Conservation (phyloP, 2,888 invertebrate genomes). For the Germaria angustata region DNA sequence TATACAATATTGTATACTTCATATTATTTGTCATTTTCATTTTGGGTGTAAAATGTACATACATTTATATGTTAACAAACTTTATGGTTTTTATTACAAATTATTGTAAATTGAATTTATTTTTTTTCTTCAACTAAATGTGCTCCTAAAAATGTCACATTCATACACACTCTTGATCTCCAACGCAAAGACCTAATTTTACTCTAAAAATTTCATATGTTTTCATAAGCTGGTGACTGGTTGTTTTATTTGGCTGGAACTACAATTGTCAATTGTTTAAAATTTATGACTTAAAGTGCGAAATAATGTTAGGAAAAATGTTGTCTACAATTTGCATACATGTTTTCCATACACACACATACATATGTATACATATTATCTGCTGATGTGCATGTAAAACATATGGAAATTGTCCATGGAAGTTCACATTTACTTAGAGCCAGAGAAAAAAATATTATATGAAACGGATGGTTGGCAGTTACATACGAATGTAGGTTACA, state of each 20-base stretch:
- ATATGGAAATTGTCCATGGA: slow-evolving; percentile 31
- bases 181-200: slow-evolving; percentile 65
- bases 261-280: slow-evolving; percentile 67
- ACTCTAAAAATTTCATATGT: slow-evolving; percentile 10
- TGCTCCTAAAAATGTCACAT: slow-evolving; percentile 11
- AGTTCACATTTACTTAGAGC: not conserved
- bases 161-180: slow-evolving; percentile 25
- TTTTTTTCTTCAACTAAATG: slow-evolving; percentile 5
- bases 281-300: slow-evolving; percentile 67
- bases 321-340: slow-evolving; percentile 59
- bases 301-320: slow-evolving; percentile 65
- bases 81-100: slow-evolving; percentile 67
- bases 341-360: slow-evolving; percentile 14
- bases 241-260: slow-evolving; percentile 32
- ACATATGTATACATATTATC: slow-evolving; percentile 4
- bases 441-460: not conserved
- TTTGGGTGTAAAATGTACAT: slow-evolving; percentile 54
- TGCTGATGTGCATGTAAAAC: slow-evolving; percentile 47
- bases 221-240: slow-evolving; percentile 45
- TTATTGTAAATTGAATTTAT: slow-evolving; percentile 67
- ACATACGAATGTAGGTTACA: slow-evolving; percentile 59
- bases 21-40: slow-evolving; percentile 62
- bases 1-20: slow-evolving; percentile 10
- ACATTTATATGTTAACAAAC: slow-evolving; percentile 57
- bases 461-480: slow-evolving; percentile 55